These are phyloP conservation scores for Neopelma chrysocephalum DNA, from an alignment of 2,797 vertebrate species.

Conservation along the genomic window DNA sequence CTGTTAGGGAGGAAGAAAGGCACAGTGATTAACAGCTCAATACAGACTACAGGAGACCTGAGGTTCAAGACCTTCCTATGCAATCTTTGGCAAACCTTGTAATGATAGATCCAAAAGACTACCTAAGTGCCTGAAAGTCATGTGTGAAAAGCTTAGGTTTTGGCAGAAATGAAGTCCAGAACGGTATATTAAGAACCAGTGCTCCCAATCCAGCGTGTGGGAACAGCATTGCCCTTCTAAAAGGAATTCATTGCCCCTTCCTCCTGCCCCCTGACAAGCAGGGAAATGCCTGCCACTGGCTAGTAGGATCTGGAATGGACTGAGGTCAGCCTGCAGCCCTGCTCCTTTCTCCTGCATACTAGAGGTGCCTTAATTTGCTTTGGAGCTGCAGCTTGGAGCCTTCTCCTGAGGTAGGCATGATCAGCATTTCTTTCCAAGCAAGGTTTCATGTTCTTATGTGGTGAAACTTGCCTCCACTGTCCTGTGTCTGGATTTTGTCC, in stretches of 20 bases:
- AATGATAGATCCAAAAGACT: not conserved
- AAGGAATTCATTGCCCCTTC: not conserved
- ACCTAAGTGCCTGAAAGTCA: slow-evolving; percentile 2
- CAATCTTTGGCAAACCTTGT: slow-evolving; percentile 21
- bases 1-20: not conserved
- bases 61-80: not conserved
- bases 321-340: not conserved
- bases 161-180: not conserved
- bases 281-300: not conserved
- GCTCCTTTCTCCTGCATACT: not conserved
- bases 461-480: not conserved
- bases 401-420: not conserved
- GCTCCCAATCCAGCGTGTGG: not conserved
- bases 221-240: not conserved
- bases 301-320: not conserved
- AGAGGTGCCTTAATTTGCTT: not conserved
- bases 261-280: not conserved
- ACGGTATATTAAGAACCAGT: not conserved
- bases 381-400: not conserved
- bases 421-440: not conserved
- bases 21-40: not conserved
- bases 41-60: not conserved
- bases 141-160: slow-evolving; percentile 12
- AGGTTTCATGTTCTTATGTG: accelerated
- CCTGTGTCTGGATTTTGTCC: not conserved